Evolutionary conservation across 2,888 invertebrate species (phyloP), one percentile per base, ranked within the genome.

Genomic region (Limulus polyphemus): DNA sequence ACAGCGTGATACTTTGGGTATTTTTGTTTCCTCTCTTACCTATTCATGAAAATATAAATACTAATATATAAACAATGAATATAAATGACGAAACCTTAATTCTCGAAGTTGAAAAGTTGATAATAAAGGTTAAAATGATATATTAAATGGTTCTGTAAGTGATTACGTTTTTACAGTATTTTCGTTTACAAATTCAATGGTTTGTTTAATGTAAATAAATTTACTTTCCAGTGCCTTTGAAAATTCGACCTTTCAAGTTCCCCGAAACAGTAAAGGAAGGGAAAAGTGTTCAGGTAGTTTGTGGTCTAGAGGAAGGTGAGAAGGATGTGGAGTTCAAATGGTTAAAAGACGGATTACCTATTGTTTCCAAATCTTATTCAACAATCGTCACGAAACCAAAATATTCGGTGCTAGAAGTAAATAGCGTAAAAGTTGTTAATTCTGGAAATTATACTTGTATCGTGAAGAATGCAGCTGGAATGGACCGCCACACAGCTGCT

Each of bases 381-480:
- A 51, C 51, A n/a, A 51, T 51, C 16, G 14, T 5, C 16, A 14
- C 51, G n/a, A 14, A n/a, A n/a, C n/a, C 16, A 7, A 16, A 16
- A 51, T n/a, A 16, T 14, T 51, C 51, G 3, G 16, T 51, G 51
- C 51, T 51, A 51, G 51, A n/a, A n/a, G 16, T 51, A n/a, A n/a
- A 51, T 51, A 51, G 9, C 7, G 51, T 17, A 7, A 51, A 51
- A 51, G 14, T 17, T 14, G 3, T 17, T n/a, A 16, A 51, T 17
- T 51, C 51, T 57, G 57, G 57, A 48, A 57, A 57, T 57, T 57
- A 57, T 46, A 57, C 57, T 57, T 57, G 57, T 46, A 17, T 47
- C 47, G 57, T 49, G 14, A 54, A 54, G 32, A 54, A 54, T 54
- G 32, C 9, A 54, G 54, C 9, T 1, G 54, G 54, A 11, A 54